Evolutionary conservation across 30 jellyfish, hydroid and myxozoan species (phyloP), one percentile per base, ranked within the genome.

Genomic region (Catostylus mosaicus): DNA sequence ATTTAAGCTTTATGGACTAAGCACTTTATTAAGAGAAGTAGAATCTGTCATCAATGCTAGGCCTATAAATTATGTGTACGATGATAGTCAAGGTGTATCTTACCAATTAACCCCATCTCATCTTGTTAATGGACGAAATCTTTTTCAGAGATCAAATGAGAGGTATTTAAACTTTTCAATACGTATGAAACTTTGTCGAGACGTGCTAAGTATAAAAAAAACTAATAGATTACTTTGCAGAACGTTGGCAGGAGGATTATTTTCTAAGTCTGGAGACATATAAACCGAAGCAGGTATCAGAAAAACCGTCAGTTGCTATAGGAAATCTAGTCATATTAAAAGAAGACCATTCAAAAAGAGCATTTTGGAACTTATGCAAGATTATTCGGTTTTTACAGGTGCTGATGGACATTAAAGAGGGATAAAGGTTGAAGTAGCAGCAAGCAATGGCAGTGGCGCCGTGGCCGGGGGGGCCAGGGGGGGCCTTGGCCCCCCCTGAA

Each of bases 121-220:
- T 29, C 67, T n/a, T n/a, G n/a, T n/a, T n/a, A n/a, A n/a, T n/a
- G n/a, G n/a, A n/a, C n/a, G n/a, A n/a, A n/a, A n/a, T n/a, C n/a
- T n/a, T n/a, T n/a, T n/a, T n/a, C n/a, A n/a, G n/a, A n/a, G n/a
- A n/a, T n/a, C n/a, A n/a, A n/a, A n/a, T n/a, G n/a, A n/a, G n/a
- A n/a, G n/a, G n/a, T 54, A 63, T 37, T 69, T 69, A 68, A 69
- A 69, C 32, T 69, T 18, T 33, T 75, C 19, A 52, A 54, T 24
- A 75, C 87, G 78, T 75, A 75, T 62, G 87, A 56, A 36, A 40
- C 70, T 54, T 52, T 75, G 87, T 51, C 87, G 27, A 75, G 56
- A 40, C 35, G 79, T 32, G 87, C 77, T 14, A 75, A 75, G 37
- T 75, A 75, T 36, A 33, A 75, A 18, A 78, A 33, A 75, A 34